phyloP scores from a whole-genome alignment of 2,113 vertebrate species.

The Labeo catla region DNA sequence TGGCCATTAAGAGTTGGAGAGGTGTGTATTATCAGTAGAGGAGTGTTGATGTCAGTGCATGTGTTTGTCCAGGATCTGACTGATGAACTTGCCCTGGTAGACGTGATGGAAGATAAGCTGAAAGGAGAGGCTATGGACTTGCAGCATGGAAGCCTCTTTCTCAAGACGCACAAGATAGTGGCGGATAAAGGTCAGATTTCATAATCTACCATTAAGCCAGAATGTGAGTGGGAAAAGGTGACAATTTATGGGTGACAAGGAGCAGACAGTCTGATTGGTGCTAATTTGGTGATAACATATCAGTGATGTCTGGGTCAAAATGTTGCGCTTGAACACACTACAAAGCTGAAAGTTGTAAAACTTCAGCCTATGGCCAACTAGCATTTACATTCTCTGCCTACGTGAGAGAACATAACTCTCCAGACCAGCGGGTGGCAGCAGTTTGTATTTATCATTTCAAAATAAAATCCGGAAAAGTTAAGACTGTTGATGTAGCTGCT shows the following conservation, averaged over 20 bases:
- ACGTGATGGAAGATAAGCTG: conserved; percentile 97
- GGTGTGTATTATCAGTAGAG: background rate
- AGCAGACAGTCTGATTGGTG: background rate
- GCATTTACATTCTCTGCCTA: too few relatives aligned
- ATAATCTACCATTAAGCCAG: background rate
- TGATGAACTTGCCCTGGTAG: conserved; percentile 95
- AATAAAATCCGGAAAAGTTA: background rate
- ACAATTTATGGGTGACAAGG: background rate
- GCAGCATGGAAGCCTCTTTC: conserved; percentile 97
- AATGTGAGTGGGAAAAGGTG: background rate
- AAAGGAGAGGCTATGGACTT: conserved; percentile 97
- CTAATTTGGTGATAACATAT: background rate
- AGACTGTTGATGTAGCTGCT: too few relatives aligned
- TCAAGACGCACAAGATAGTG: conserved; percentile 94
- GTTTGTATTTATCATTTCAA: background rate
- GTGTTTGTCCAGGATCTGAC: conserved; percentile 84
- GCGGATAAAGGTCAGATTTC: conserved; percentile 87
- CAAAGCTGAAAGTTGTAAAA: too few relatives aligned
- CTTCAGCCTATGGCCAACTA: background rate
- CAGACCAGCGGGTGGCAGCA: background rate
- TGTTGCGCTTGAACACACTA: background rate
- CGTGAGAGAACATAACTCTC: background rate
- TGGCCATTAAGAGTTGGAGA: background rate
- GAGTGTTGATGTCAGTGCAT: background rate
- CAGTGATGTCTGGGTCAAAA: background rate